Evolutionary conservation across 2,113 vertebrate genomes (phyloP), one percentile per base, ranked within the genome.

Genomic region (Lethenteron reissneri): DNA sequence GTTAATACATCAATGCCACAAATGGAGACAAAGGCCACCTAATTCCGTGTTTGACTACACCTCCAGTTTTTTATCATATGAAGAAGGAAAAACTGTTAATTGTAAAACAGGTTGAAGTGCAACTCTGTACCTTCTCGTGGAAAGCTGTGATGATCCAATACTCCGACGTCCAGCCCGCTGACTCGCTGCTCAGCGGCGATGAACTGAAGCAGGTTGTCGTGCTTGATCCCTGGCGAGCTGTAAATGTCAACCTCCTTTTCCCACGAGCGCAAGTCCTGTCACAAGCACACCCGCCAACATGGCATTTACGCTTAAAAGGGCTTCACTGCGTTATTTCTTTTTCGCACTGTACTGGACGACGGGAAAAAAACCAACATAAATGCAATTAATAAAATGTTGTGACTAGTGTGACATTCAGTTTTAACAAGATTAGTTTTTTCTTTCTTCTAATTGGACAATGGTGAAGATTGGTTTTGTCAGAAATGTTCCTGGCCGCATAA

Each of bases 211-310:
- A 99, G 83, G 75, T 92, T 97, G 70, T 99, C 92, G 60, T 99
- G 94, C 76, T 94, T 99, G 92, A 99, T 99, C 68, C 94, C 94
- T 57, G 83, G 85, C 76, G 92, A 77, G 75, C 82, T 94, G 82
- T 89, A 99, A 71, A 96, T 87, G 81, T 99, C 94, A 4, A 97
- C 96, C 76, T 99, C 94, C 12, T 95, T 97, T 83, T 99, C 92
- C 94, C 94, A 99, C 0, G 94, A 97, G 75, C 89, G 87, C 74
- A 94, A 97, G 81, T 99, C 91, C 94, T 97, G 73, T 57, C 73
- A 76, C 56, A 69, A 71, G 56, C 14, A 13, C 19, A 13, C 14
- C 13, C 21, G 14, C 14, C 62, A 64, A 41, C 41, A 41, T 41
- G 41, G 41, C 41, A 41, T 41, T 41, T 41, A 41, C 41, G 41